Evolutionary conservation across 2,888 invertebrate species (phyloP).

Genomic region (Eucriotettix oculatus): DNA sequence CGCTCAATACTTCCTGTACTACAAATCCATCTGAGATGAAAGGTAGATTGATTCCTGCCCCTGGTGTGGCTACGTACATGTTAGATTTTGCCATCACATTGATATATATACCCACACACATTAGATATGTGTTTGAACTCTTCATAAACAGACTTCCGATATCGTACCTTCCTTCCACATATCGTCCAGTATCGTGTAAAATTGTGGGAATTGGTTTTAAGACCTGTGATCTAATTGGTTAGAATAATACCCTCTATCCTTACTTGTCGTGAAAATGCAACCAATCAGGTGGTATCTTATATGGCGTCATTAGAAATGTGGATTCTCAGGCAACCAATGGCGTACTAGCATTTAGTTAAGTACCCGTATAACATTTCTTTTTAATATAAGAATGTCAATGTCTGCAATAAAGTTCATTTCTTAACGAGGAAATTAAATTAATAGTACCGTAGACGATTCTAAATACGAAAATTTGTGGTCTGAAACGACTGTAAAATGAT

Average conservation of each 20-base stretch:
- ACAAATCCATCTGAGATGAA: constrained; percentile 5
- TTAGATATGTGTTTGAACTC: constrained; percentile 15
- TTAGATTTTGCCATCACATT: constrained; percentile 9
- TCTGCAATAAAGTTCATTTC: neutral
- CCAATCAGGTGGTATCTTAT: constrained; percentile 22
- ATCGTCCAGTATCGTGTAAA: constrained; percentile 18
- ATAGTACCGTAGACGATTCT: too few species aligned
- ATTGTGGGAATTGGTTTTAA: constrained; percentile 18
- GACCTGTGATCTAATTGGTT: constrained; percentile 31
- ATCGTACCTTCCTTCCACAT: constrained; percentile 12
- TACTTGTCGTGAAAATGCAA: constrained; percentile 28
- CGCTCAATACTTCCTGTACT: constrained; percentile 23
- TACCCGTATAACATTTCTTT: constrained; percentile 12
- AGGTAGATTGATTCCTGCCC: constrained; percentile 5
- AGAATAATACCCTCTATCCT: constrained; percentile 30
- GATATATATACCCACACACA: constrained; percentile 17
- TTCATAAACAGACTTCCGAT: constrained; percentile 15
- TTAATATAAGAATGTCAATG: neutral
- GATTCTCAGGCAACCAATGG: constrained; percentile 27
- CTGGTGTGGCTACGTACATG: constrained; percentile 1
- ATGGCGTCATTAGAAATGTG: constrained; percentile 25
- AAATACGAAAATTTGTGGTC: too few species aligned
- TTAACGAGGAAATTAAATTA: too few species aligned
- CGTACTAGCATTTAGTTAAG: constrained; percentile 14
- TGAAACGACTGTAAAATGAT: too few species aligned